These are phyloP conservation scores for Trachymyrmex septentrionalis DNA, from an alignment of 1,140 invertebrate genomes.

Conservation along the genomic window DNA sequence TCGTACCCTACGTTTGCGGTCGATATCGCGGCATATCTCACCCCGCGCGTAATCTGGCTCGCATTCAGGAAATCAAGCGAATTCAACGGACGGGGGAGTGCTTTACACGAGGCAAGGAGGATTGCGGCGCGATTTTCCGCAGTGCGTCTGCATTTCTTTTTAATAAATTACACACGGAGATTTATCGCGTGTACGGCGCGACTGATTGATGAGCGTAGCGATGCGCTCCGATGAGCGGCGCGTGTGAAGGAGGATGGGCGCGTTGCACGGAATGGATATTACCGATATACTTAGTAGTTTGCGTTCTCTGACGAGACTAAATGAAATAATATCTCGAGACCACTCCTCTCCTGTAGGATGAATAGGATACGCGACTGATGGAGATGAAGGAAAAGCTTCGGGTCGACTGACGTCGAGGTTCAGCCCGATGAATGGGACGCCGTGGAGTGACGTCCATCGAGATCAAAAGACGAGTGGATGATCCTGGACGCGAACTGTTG, in stretches of 20 bases:
- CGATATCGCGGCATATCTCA: conserved; percentile 39
- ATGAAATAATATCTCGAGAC: conserved; percentile 59
- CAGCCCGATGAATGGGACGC: conserved; percentile 52
- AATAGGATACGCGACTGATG: conserved; percentile 63
- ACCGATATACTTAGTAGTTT: conserved; percentile 1
- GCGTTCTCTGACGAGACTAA: conserved; percentile 8
- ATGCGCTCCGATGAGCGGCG: conserved; percentile 36
- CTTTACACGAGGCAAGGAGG: background rate
- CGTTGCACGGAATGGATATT: background rate
- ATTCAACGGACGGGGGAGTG: background rate
- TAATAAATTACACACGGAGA: conserved; percentile 62
- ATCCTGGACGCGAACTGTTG: conserved; percentile 64
- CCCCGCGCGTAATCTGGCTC: background rate
- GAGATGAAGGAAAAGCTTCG: conserved; percentile 71
- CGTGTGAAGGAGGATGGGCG: background rate
- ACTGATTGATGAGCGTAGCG: conserved; percentile 47
- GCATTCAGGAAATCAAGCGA: conserved; percentile 45
- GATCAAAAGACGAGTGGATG: conserved; percentile 66
- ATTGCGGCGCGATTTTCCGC: conserved; percentile 44
- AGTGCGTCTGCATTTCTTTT: conserved; percentile 46
- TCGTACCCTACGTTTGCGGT: conserved; percentile 28
- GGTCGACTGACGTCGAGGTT: conserved; percentile 63
- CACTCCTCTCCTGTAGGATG: background rate
- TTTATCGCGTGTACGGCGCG: conserved; percentile 47
- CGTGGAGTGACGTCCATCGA: conserved; percentile 64